Evolutionary conservation across 2,797 vertebrate genomes (phyloP), one percentile per base, ranked within the genome.

Genomic region (Muscicapa comitata): DNA sequence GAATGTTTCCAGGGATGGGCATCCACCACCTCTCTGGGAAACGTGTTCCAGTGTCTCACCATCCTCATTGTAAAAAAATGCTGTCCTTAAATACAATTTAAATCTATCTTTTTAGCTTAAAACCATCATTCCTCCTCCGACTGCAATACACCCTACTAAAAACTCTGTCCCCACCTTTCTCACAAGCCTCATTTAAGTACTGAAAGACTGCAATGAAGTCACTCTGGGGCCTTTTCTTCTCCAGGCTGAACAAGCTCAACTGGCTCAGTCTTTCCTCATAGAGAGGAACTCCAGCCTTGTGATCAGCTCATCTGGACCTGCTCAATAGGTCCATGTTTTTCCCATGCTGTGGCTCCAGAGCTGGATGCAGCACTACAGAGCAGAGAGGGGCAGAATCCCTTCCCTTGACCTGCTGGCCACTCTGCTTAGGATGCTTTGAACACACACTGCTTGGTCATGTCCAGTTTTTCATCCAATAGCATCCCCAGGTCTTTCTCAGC

Each of bases 361-460:
- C 6, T 67, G 38, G 50, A 82, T 9, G 40, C 26, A 48, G 24
- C 20, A 45, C 20, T 45, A 20, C 20, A 11, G 11, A 62, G 33
- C 5, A 19, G 29, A 62, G 18, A 47, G 37, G 8, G 7, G 11
- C 8, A 58, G 23, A 68, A 78, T 13, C 8, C 6, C 24, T 28
- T 57, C 15, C 23, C 61, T 31, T 12, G 35, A 38, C n/a, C n/a
- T 50, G 25, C 25, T 26, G 4, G 45, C 13, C 68, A 59, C 3
- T 0, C 28, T 62, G 13, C 9, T 68, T 47, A 76, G 13, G 42
- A 62, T 47, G 43, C 35, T 50, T 7, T 21, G 23, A 74, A 31
- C 0, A 0, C 9, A 74, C 25, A 29, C 1, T 21, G 9, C 13
- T 8, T 1, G 6, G 29, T n/a, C 19, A 37, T 4, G 25, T 6